Evolutionary conservation across 2,797 vertebrate species (phyloP).

Genomic region (Otolemur crassicaudatus): DNA sequence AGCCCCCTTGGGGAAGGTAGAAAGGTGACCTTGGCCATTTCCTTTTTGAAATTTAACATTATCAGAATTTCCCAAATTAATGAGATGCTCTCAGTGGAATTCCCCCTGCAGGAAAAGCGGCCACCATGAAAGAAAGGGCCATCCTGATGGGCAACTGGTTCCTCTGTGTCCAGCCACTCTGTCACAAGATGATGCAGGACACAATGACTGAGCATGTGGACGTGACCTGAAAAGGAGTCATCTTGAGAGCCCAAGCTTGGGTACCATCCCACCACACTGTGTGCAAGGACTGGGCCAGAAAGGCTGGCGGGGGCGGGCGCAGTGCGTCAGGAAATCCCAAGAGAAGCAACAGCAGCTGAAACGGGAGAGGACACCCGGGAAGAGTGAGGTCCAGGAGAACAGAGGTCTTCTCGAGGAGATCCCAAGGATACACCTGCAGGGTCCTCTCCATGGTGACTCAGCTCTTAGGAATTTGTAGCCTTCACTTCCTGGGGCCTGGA

Average conservation of each 20-base stretch:
- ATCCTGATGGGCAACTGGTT: background rate
- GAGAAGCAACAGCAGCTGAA: background rate
- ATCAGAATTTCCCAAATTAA: background rate
- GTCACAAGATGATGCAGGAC: background rate
- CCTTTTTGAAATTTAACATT: background rate
- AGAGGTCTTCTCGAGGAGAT: too few relatives aligned
- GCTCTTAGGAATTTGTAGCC: too few relatives aligned
- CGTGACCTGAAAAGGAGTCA: background rate
- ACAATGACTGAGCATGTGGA: background rate
- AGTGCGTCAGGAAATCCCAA: background rate
- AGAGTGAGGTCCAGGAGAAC: too few relatives aligned
- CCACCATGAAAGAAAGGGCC: background rate
- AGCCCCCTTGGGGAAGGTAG: background rate
- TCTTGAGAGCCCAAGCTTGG: background rate
- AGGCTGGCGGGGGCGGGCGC: too few relatives aligned
- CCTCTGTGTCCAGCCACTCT: background rate
- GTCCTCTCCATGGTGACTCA: too few relatives aligned
- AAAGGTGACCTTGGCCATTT: background rate
- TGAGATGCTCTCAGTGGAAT: background rate
- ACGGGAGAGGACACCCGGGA: too few relatives aligned
- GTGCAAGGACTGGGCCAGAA: background rate
- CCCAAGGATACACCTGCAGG: too few relatives aligned
- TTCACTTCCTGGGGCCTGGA: too few relatives aligned
- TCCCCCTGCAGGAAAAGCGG: background rate
- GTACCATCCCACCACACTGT: background rate